Base-by-base conservation (phyloP, 2,797 vertebrate genomes). In the Tenualosa ilisha region DNA sequence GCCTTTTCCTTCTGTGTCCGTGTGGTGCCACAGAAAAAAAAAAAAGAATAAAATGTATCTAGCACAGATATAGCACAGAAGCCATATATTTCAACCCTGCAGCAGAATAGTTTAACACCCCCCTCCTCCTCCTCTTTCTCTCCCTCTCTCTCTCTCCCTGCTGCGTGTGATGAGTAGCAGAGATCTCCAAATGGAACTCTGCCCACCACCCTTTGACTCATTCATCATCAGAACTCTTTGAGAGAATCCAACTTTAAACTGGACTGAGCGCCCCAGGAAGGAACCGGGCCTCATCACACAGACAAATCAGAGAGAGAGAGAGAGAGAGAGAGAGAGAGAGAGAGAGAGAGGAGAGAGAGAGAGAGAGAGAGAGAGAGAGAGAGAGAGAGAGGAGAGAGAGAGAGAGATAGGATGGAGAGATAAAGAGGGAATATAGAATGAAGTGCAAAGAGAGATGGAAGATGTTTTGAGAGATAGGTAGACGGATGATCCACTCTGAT, bases 221-320 rank as follows among this genome's bases (percentile, higher is more conserved):
- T 75, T 75, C 68, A 75, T 75, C 68, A 75, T 40, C 68, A 40
- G 31, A 40, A 12, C 68, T 43, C 68, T 43, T 20, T 9, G 63
- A 65, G 63, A 31, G 63, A 24, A 65, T 24, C 68, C 31, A 43
- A 26, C 31, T 72, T 12, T 31, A 37, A 31, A 17, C 68, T 20
- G 68, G 31, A 26, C 37, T 17, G 31, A 75, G 9, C 37, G 68
- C 68, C 40, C 31, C 37, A 6, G 31, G 68, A 75, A 75, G 68
- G 15, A 11, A 20, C 68, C 24, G 68, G 68, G 68, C 31, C 68
- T 43, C 37, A 75, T 31, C 12, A 17, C 40, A 15, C 68, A 75
- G 31, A 75, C 68, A 75, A 75, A 75, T 75, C 31, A 75, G 12
- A 85, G 37, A 82, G 56, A 72, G 56, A 6, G 20, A 59, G 15